Evolutionary conservation across 1,140 invertebrate genomes (phyloP).

Genomic region (Yoshiicerus persimilis): DNA sequence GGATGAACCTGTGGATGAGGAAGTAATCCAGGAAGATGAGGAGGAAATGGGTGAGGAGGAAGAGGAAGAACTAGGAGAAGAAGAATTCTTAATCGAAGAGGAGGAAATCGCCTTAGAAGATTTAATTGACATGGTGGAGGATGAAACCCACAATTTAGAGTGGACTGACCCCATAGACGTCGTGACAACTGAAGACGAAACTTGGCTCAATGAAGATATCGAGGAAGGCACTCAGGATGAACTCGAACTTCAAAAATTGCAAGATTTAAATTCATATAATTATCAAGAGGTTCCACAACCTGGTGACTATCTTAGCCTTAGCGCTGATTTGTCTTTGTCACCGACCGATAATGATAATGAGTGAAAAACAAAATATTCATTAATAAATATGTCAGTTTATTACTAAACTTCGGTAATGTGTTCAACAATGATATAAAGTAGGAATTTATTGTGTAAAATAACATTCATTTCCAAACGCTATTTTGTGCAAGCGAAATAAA

Average conservation of each 20-base stretch:
- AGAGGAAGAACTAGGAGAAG: neutral
- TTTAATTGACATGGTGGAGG: neutral
- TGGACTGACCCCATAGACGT: neutral
- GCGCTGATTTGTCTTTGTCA: too few species aligned
- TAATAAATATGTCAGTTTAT: too few species aligned
- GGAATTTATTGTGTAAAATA: too few species aligned
- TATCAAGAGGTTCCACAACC: neutral
- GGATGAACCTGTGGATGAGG: neutral
- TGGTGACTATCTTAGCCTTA: neutral
- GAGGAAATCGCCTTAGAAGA: neutral
- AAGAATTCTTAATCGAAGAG: neutral
- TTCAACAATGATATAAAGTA: too few species aligned
- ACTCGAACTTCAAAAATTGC: neutral
- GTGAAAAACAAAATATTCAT: too few species aligned
- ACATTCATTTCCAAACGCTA: too few species aligned
- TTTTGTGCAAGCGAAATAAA: too few species aligned
- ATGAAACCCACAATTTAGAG: neutral
- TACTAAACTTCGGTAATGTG: too few species aligned
- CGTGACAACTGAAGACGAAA: neutral
- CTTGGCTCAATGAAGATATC: neutral
- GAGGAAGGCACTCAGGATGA: neutral
- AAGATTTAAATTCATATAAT: neutral
- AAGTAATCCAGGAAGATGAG: neutral
- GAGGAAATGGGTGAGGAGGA: neutral
- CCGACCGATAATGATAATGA: too few species aligned